Base-by-base conservation (phyloP, 2,113 vertebrate genomes). In the Rousettus leschenaultii region DNA sequence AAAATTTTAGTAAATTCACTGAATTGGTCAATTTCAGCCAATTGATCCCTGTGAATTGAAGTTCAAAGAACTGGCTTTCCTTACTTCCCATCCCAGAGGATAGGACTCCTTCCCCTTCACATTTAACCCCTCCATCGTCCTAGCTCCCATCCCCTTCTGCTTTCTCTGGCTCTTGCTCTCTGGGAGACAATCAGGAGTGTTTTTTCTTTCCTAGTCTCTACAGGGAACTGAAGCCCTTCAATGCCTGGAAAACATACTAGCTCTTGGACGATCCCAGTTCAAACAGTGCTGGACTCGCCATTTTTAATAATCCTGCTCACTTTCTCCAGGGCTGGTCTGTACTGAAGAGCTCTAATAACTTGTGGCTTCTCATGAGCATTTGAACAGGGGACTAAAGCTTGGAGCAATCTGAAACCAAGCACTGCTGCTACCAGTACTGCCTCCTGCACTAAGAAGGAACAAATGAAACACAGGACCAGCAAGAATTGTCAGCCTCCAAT, bases 111-210 rank as follows among this genome's bases (percentile, higher is more conserved):
- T 89, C 38, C 38, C 65, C n/a, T 51, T 59, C 38, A 74, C 38
- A 40, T 18, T 35, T 79, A 85, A 68, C 74, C 59, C 33, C 40
- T 82, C 59, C 93, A 95, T 95, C 94, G 88, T 94, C 96, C 90
- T 96, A 97, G 95, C 73, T 86, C 33, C 75, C 45, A 80, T n/a
- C 28, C 30, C 10, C 85, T 85, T 89, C 53, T 82, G 78, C 77
- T 79, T 90, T 82, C 48, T 95, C 96, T 94, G 91, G 86, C 88
- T 95, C n/a, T 82, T 59, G 61, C 40, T 91, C 93, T 93, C 28
- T 79, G 38, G 38, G 33, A 92, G 35, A 95, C 48, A 89, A 91
- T 53, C 53, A 1, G n/a, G 66, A 93, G 73, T 71, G 84, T 96
- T 85, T 93, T 82, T 84, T 61, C 55, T 92, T 91, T 91, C 73